Base-by-base conservation (phyloP, 2,888 invertebrate species). In the Gortyna flavago region DNA sequence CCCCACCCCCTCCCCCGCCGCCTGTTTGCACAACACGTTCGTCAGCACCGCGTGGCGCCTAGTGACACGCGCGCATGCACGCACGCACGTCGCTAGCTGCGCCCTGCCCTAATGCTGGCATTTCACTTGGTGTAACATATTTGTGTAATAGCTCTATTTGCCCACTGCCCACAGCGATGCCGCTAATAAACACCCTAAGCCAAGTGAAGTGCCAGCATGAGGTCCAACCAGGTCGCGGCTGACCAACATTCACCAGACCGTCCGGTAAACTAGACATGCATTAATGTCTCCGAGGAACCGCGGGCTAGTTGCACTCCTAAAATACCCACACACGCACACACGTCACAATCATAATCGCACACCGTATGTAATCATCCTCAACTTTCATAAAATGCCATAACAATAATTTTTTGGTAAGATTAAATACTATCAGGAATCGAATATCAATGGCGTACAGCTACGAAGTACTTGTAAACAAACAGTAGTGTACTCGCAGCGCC, bases 1-100 rank as follows among this genome's bases (percentile, higher is more conserved):
- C 91, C 77, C 92, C 91, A 61, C 89, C 85, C 83, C 91, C 82
- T 18, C 78, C 75, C 54, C 72, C 77, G 70, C 79, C 75, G 72
- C 79, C 75, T 77, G 70, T 72, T n/a, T n/a, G 72, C 80, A 70
- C 69, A 75, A 68, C 77, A 38, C 65, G 21, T 16, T 4, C 13
- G 41, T 71, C 44, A 70, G 25, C n/a, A 32, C 72, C 7, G 7
- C 64, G 11, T 25, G 68, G 16, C 44, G n/a, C 35, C 7, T 5
- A 32, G 18, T 35, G 21, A 35, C 48, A 2, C 9, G n/a, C 44
- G 29, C 32, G 16, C 44, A 6, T 18, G 4, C 57, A 6, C n/a
- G 4, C 57, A 25, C n/a, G 6, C 57, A 25, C 32, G 41, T 61
- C 64, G 11, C 64, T 77, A 44, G 18, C 41, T 25, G 18, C 25